Conservation (phyloP, 1,140 invertebrate species). For the Bombus breviceps region DNA sequence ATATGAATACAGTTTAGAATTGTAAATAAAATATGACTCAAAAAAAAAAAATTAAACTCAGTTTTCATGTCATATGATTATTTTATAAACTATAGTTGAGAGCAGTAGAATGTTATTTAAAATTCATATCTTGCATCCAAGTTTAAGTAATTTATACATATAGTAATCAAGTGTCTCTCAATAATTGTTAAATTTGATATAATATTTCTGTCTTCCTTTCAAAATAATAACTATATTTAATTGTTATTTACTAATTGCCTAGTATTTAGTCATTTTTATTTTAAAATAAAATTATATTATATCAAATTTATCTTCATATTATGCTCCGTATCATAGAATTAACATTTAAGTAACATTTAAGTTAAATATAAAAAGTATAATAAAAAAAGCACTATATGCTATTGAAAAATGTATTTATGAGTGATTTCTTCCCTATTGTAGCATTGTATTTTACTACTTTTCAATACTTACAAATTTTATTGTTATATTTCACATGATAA, state of each 20-base stretch:
- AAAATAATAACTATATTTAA: conserved; percentile 4
- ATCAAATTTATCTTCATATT: conserved; percentile 66
- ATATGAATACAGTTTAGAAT: neutral
- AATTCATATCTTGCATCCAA: neutral
- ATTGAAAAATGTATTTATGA: conserved; percentile 44
- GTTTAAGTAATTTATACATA: conserved; percentile 1
- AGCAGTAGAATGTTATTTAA: neutral
- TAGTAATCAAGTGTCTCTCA: neutral
- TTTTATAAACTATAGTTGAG: neutral
- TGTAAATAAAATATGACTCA: conserved; percentile 29
- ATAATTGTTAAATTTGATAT: conserved; percentile 5
- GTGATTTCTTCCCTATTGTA: conserved; percentile 6
- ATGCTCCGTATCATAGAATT: conserved; percentile 67
- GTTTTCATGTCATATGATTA: conserved; percentile 9
- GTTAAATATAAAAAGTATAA: conserved; percentile 49
- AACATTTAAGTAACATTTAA: conserved; percentile 62
- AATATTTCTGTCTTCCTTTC: neutral
- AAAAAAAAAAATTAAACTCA: neutral
- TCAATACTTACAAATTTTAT: conserved; percentile 26
- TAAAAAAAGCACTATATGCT: conserved; percentile 52
- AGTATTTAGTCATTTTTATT: conserved; percentile 50
- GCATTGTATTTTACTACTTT: neutral
- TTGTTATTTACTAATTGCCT: conserved; percentile 31
- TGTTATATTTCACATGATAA: neutral
- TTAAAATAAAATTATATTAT: conserved; percentile 43